Evolutionary conservation across 2,797 vertebrate genomes (phyloP), one percentile per base, ranked within the genome.

Genomic region (Pteronotus mesoamericanus): DNA sequence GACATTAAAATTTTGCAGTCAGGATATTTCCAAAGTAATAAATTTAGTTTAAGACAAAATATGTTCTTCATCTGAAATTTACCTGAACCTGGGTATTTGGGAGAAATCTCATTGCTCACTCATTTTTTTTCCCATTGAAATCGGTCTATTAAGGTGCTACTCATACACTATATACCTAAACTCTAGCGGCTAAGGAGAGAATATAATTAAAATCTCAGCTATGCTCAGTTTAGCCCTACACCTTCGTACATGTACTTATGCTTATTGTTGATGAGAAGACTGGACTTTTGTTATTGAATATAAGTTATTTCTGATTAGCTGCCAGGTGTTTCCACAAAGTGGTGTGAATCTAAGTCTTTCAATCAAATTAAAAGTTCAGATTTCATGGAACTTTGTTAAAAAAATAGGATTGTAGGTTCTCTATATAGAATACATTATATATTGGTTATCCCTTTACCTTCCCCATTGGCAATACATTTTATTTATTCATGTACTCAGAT

Each of bases 1-100:
- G 86, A 72, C 89, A 98, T 98, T 97, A 97, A 97, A 96, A 98
- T 97, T 98, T 86, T 77, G 37, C 42, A 86, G 89, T 95, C 34
- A 84, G 32, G 42, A 74, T 95, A 94, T 92, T 96, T 95, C 68
- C 61, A 92, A 96, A 94, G 44, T 82, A 96, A 90, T 83, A 79
- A 8, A 86, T 74, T 96, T 92, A 89, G 75, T 44, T 83, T 74
- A 79, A 78, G 77, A 79, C 15, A 90, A 97, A 96, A 83, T 59
- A 55, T 68, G 6, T 57, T 95, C 26, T 88, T 95, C 37, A 82
- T 44, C 6, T 94, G 39, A 97, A 95, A 96, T 86, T 42, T 68
- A 93, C 34, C 4, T 19, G 29, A 84, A 87, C 26, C 48, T 77
- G 61, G 51, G 72, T 93, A 79, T 94, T 55, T 89, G 26, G 57